Percentiles rank a stretch among this genome's conserved stretches.
Evolutionary conservation across 1,140 invertebrate species (phyloP).

Genomic region (Teleopsis dalmanni): DNA sequence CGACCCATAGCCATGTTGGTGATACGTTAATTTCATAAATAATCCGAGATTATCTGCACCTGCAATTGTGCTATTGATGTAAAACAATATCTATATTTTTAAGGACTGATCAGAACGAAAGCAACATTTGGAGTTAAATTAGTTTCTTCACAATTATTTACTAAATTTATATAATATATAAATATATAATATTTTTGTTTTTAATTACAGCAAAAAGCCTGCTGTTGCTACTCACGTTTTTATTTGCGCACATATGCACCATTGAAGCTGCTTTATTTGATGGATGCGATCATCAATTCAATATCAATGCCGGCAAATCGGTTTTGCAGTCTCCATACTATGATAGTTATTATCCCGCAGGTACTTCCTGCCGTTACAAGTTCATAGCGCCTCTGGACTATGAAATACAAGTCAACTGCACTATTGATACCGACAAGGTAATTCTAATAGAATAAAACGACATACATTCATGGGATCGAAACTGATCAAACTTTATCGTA

Average conservation of each 20-base stretch:
- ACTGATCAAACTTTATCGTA: no score
- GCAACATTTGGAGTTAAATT: no score
- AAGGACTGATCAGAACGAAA: no score
- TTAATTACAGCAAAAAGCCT: not conserved
- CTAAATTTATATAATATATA: not conserved
- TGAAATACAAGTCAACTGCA: slow-evolving; percentile 27
- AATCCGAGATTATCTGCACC: no score
- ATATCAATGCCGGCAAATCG: slow-evolving; percentile 15
- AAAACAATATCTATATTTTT: no score
- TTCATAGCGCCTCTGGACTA: slow-evolving; percentile 30
- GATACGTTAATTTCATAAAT: no score
- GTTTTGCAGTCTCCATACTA: slow-evolving; percentile 36
- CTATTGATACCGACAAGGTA: slow-evolving; percentile 25
- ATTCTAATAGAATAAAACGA: no score
- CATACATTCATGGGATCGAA: no score
- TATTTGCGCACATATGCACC: no score
- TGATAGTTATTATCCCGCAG: slow-evolving; percentile 26
- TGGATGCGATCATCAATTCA: slow-evolving; percentile 26
- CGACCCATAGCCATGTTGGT: no score
- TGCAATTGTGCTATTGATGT: no score
- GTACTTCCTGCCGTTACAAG: slow-evolving; percentile 36
- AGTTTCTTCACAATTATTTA: not conserved
- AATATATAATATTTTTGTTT: no score
- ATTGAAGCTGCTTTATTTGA: slow-evolving; percentile 11
- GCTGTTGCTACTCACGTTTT: not conserved